phyloP scores from a whole-genome alignment of 2,888 invertebrate genomes.

The Malachius bipustulatus region DNA sequence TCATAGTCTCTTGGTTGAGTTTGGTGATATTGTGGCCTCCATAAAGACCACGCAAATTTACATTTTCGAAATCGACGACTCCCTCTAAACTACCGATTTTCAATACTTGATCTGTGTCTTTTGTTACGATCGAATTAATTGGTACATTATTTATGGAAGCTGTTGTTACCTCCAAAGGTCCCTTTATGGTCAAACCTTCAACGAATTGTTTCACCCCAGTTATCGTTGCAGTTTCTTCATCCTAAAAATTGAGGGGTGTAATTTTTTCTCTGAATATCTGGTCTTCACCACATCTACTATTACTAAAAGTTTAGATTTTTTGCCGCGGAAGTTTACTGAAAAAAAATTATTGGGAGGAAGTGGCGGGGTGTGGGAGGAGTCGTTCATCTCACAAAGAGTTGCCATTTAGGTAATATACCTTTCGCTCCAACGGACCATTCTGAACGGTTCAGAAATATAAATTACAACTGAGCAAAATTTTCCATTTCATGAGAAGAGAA shows the following conservation, averaged over 20 bases:
- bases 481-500: too few relatives aligned
- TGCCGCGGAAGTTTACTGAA: too few relatives aligned
- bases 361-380: too few relatives aligned
- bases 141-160: constrained; percentile 37
- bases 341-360: too few relatives aligned
- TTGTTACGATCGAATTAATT: constrained; percentile 38
- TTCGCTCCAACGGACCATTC: too few relatives aligned
- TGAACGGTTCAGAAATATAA: too few relatives aligned
- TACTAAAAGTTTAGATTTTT: too few relatives aligned
- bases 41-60: constrained; percentile 35
- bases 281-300: too few relatives aligned
- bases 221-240: constrained; percentile 32
- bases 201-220: constrained; percentile 39
- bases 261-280: too few relatives aligned
- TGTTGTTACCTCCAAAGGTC: constrained; percentile 35
- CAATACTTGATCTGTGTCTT: constrained; percentile 39
- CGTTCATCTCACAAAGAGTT: constrained; percentile 10
- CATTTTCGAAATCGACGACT: constrained; percentile 36
- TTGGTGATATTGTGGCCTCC: constrained; percentile 37
- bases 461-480: too few relatives aligned
- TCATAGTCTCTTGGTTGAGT: constrained; percentile 35
- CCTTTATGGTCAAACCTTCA: constrained; percentile 31
- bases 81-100: constrained; percentile 33
- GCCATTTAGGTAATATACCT: too few relatives aligned
- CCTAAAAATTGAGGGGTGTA: too few relatives aligned